A percentile compares a stretch with the other conserved stretches of the same genome.
Evolutionary conservation across 2,797 vertebrate species (phyloP).

Genomic region (Diplodus sargus): DNA sequence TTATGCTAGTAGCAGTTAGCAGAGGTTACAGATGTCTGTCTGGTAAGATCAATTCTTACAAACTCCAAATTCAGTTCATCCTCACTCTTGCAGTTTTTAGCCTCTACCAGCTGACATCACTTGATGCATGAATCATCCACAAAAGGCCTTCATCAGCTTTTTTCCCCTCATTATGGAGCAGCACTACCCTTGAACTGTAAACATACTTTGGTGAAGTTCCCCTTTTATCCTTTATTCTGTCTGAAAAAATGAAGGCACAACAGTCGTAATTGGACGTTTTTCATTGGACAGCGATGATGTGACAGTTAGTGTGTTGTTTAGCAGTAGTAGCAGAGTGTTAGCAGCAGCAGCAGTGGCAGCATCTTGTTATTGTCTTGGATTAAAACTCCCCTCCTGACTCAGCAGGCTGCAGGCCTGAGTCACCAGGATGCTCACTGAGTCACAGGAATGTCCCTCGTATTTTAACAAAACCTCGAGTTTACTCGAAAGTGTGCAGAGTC

Average conservation of each 20-base stretch:
- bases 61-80: background rate
- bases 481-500: background rate
- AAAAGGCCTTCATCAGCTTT: background rate
- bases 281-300: background rate
- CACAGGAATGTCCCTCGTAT: constrained; percentile 13
- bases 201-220: background rate
- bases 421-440: constrained; percentile 18
- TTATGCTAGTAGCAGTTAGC: background rate
- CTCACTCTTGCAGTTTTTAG: background rate
- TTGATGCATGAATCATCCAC: background rate
- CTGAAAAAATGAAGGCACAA: background rate
- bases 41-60: background rate
- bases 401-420: constrained; percentile 13
- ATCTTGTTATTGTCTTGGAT: background rate
- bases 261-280: background rate
- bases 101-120: background rate
- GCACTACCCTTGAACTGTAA: background rate
- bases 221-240: background rate
- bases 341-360: constrained; percentile 21
- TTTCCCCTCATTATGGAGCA: background rate
- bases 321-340: constrained; percentile 6
- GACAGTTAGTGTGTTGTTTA: background rate
- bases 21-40: background rate
- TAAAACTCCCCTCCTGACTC: constrained; percentile 7
- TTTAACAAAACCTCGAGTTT: constrained; percentile 1